Conservation (phyloP, 2,888 invertebrate species). For the Pasiphila rectangulata region DNA sequence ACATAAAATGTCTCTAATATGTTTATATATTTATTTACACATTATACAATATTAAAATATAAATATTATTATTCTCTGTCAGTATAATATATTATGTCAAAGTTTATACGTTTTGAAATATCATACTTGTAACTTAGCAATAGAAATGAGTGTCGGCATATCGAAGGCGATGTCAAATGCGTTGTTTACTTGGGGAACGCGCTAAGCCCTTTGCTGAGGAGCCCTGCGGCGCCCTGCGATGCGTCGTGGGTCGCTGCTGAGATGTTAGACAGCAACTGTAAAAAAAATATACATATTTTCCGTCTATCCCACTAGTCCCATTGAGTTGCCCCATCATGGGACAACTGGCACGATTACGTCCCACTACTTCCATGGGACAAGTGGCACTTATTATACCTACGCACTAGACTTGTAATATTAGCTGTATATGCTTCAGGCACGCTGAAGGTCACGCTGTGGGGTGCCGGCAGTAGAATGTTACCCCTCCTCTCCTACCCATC, state of each 20-base stretch:
- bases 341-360: too few species aligned
- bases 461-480: too few species aligned
- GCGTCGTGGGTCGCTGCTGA: slow-evolving; percentile 67
- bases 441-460: too few species aligned
- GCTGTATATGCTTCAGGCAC: too few species aligned
- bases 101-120: slow-evolving; percentile 2
- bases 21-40: neutral
- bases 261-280: slow-evolving; percentile 63
- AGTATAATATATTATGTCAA: neutral
- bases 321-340: too few species aligned
- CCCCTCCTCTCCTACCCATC: too few species aligned
- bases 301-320: too few species aligned
- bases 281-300: slow-evolving; percentile 4
- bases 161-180: slow-evolving; percentile 18
- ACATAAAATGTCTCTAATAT: neutral
- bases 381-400: too few species aligned
- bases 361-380: too few species aligned
- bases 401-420: too few species aligned
- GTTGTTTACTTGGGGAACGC: slow-evolving; percentile 64
- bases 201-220: slow-evolving; percentile 77
- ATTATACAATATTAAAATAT: slow-evolving; percentile 1
- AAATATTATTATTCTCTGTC: too few species aligned
- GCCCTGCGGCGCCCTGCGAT: slow-evolving; percentile 65
- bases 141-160: slow-evolving; percentile 3
- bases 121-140: slow-evolving; percentile 11